A percentile compares a stretch with the other conserved stretches of the same genome.
phyloP scores from a whole-genome alignment of 2,113 vertebrate genomes.

The Trogon melanurus region DNA sequence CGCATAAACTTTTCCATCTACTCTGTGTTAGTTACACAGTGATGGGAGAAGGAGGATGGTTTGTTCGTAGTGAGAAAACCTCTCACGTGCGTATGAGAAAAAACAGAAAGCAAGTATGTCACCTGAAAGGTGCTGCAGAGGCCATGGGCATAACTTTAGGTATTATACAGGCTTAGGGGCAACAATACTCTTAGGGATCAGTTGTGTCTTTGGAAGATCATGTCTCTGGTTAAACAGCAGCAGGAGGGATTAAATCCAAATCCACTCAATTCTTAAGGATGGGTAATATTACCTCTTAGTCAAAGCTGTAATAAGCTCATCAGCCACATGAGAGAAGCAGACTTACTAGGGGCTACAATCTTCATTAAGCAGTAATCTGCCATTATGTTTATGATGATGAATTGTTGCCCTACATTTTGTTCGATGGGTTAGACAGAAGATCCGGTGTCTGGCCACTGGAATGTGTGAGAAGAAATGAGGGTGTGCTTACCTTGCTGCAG shows the following conservation, averaged over 20 bases:
- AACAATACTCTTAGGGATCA: background rate
- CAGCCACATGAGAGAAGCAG: constrained; percentile 23
- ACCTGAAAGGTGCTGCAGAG: background rate
- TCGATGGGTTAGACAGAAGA: background rate
- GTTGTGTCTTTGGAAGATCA: background rate
- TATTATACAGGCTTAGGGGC: background rate
- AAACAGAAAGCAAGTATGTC: background rate
- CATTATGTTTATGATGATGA: background rate
- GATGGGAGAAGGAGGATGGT: background rate
- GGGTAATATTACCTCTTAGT: constrained; percentile 38
- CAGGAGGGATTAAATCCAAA: constrained; percentile 35
- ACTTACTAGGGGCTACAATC: background rate
- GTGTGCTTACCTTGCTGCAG: background rate
- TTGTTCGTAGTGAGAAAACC: background rate
- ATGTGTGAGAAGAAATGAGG: background rate
- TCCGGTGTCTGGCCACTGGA: background rate
- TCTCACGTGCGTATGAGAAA: background rate
- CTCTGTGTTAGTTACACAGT: background rate
- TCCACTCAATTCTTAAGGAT: constrained; percentile 42
- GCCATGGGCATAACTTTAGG: background rate
- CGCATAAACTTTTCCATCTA: background rate
- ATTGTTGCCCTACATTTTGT: background rate
- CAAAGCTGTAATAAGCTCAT: constrained; percentile 51
- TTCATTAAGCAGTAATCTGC: constrained; percentile 4
- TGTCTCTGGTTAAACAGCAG: background rate